These are phyloP conservation scores for Loris lydekkerianus DNA, from an alignment of 2,797 vertebrate species.

Conservation along the genomic window DNA sequence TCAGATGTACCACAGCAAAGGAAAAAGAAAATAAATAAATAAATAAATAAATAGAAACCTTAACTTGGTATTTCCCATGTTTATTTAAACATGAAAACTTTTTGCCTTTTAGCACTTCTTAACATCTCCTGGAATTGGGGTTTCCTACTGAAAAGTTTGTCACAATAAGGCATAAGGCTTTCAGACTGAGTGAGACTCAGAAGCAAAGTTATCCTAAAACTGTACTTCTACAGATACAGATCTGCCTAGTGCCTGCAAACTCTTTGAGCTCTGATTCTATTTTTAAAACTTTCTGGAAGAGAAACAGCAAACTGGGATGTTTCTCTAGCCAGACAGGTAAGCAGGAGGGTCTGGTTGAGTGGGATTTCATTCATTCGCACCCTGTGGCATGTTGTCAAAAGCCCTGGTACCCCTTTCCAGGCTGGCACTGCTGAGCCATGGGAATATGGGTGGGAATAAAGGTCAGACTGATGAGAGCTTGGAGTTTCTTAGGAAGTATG, in stretches of 20 bases:
- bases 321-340: neutral
- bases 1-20: neutral
- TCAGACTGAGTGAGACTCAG: neutral
- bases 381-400: neutral
- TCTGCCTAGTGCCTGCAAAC: neutral
- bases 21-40: neutral
- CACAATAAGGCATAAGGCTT: neutral
- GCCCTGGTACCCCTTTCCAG: too few species aligned
- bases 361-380: neutral
- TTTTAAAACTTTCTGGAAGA: neutral
- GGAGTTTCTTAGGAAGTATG: neutral
- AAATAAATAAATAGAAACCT: neutral
- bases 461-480: neutral
- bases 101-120: neutral
- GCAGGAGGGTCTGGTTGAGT: neutral
- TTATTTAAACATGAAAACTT: conserved; percentile 41
- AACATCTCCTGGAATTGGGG: neutral
- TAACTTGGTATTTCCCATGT: neutral
- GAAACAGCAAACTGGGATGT: neutral
- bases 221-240: neutral
- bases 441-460: neutral
- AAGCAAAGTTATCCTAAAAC: neutral
- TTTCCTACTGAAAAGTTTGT: neutral
- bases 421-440: neutral
- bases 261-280: neutral